These are phyloP conservation scores for Drosophila basisetae DNA, from an alignment of 2,888 invertebrate species.

Conservation along the genomic window DNA sequence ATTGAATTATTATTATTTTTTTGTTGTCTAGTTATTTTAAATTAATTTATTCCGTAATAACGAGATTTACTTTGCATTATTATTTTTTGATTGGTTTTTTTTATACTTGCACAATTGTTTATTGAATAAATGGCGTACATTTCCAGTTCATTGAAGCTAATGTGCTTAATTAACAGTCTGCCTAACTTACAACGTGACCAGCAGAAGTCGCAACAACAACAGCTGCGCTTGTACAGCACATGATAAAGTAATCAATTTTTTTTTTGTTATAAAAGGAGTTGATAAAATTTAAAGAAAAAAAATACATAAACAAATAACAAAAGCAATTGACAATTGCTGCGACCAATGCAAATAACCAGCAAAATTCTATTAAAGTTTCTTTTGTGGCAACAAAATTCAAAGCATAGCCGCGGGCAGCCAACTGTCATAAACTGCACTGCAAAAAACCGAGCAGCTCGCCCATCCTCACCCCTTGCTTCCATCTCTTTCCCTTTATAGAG, in stretches of 20 bases:
- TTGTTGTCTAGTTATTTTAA: constrained; percentile 20
- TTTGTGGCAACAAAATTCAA: constrained; percentile 51
- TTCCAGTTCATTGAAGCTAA: constrained; percentile 71
- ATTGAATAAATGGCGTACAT: constrained; percentile 60
- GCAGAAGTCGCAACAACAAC: constrained; percentile 9
- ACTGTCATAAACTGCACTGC: constrained; percentile 65
- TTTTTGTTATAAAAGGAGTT: constrained; percentile 2
- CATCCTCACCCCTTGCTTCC: neutral
- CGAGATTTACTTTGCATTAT: constrained; percentile 33
- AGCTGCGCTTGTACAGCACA: constrained; percentile 3
- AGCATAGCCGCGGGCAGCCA: constrained; percentile 48
- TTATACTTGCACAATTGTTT: constrained; percentile 33
- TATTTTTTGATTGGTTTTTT: constrained; percentile 8
- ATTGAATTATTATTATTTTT: constrained; percentile 6
- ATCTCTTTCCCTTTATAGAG: constrained; percentile 7
- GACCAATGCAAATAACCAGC: constrained; percentile 48
- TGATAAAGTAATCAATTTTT: constrained; percentile 53
- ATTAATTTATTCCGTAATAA: constrained; percentile 38
- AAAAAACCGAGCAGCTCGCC: constrained; percentile 7
- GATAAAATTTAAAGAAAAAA: constrained; percentile 5
- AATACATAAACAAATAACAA: constrained; percentile 39
- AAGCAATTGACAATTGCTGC: constrained; percentile 50
- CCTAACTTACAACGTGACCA: constrained; percentile 51
- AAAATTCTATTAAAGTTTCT: constrained; percentile 62
- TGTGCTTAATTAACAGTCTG: constrained; percentile 64